A percentile compares a stretch with the other conserved stretches of the same genome.
These are phyloP conservation scores for Pygoscelis adeliae DNA, from an alignment of 2,113 vertebrate species.

Conservation along the genomic window DNA sequence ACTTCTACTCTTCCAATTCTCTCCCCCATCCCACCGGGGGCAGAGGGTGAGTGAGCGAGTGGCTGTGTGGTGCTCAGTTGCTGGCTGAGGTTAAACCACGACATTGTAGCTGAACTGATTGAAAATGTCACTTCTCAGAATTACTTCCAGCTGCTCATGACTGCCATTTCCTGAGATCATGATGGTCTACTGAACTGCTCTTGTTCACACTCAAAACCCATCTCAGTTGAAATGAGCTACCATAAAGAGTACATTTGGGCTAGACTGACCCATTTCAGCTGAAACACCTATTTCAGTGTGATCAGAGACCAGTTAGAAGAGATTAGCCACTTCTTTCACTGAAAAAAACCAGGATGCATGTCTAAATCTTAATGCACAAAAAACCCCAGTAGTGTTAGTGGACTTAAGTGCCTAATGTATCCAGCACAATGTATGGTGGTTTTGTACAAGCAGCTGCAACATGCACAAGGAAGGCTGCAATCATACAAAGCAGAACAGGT, in stretches of 20 bases:
- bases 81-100: too few species aligned
- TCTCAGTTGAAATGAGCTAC: neutral
- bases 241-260: neutral
- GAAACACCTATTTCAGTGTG: neutral
- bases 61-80: too few species aligned
- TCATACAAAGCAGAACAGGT: neutral
- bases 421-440: rapidly evolving
- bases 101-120: neutral
- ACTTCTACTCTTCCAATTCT: too few species aligned
- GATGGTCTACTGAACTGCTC: neutral
- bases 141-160: neutral
- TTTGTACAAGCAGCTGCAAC: neutral
- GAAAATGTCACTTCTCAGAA: neutral
- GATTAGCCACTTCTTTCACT: neutral
- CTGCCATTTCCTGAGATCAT: neutral
- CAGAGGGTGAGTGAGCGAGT: too few species aligned
- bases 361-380: neutral
- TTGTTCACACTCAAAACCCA: neutral
- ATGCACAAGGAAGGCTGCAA: neutral
- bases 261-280: neutral
- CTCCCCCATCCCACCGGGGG: too few species aligned
- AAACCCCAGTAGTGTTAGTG: neutral
- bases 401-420: neutral
- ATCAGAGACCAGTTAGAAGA: neutral
- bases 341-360: rapidly evolving